Evolutionary conservation across 2,113 vertebrate species (phyloP), one percentile per base, ranked within the genome.

Genomic region (Trichechus manatus): DNA sequence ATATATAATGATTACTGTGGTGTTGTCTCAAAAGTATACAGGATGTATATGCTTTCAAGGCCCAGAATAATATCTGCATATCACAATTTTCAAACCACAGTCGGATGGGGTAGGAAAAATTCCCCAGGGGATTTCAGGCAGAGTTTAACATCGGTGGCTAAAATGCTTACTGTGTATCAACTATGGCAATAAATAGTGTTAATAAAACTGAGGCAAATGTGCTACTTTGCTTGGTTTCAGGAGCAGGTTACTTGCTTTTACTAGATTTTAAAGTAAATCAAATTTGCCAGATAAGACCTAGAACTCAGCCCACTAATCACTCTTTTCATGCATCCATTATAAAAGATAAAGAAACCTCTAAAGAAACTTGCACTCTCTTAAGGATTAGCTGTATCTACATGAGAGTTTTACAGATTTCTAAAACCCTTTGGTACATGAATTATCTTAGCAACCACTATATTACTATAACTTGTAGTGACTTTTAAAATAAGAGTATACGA

Each of bases 201-300:
- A 68, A 87, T 53, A 90, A 80, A 89, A 89, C 1, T 5, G 13
- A 91, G 31, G 3, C 27, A 78, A 50, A 80, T 63, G 63, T 13
- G 27, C 68, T 91, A 33, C 4, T 29, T 86, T 80, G 33, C 44
- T 89, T 93, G 82, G 27, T 91, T 87, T 82, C 11, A 85, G 88
- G 31, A 91, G 50, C 4, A 88, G 9, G n/a, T 44, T n/a, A 56
- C 36, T 89, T 78, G 17, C 19, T 93, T 96, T 93, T 91, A 87
- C 17, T 70, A 87, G 22, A 87, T 94, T 88, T 75, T 11, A n/a
- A 87, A 89, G 23, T 29, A 29, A 94, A 88, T n/a, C 53, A 47
- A 56, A 68, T 77, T 61, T 80, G 6, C 39, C 80, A 25, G 27
- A 78, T 80, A 77, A 96, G 89, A 84, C 23, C 86, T 1, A 70